These are phyloP conservation scores for Cancer borealis DNA, from an alignment of 2,888 invertebrate genomes.

Conservation along the genomic window DNA sequence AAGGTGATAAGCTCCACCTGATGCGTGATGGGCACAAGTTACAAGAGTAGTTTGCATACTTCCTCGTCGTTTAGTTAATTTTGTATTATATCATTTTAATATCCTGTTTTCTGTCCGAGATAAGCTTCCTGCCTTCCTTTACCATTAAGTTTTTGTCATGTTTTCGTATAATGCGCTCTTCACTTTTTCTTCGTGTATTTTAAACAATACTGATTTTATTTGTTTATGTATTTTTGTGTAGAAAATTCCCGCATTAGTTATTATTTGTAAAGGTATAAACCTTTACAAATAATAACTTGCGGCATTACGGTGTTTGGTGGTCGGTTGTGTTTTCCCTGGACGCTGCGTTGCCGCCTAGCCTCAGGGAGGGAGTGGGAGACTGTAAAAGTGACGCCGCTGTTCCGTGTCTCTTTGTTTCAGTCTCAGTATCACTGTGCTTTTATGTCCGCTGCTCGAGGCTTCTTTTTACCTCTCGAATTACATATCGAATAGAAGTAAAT, in stretches of 20 bases:
- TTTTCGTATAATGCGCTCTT: background rate
- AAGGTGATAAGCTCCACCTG: background rate
- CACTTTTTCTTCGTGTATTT: background rate
- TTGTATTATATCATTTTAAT: background rate
- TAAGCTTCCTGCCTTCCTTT: background rate
- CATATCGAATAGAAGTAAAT: conserved; percentile 6
- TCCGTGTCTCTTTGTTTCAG: conserved; percentile 41
- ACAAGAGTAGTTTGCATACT: background rate
- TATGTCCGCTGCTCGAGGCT: conserved; percentile 6
- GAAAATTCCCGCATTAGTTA: background rate
- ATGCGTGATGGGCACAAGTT: background rate
- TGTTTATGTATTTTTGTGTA: background rate
- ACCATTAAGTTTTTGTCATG: background rate
- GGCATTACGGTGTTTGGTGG: background rate
- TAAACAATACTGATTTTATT: background rate
- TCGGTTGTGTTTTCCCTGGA: background rate
- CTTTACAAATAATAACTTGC: no score
- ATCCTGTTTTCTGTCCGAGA: background rate
- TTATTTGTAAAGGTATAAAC: background rate
- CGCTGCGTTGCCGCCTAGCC: background rate
- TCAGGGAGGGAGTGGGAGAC: background rate
- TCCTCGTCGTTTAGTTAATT: background rate
- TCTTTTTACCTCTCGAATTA: conserved; percentile 30
- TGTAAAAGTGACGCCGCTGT: conserved; percentile 16
- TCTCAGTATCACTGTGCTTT: background rate